Percentiles rank a stretch among this genome's conserved stretches.
These are phyloP conservation scores for Drosophila mulleri DNA, from an alignment of 2,888 invertebrate genomes.

Conservation along the genomic window DNA sequence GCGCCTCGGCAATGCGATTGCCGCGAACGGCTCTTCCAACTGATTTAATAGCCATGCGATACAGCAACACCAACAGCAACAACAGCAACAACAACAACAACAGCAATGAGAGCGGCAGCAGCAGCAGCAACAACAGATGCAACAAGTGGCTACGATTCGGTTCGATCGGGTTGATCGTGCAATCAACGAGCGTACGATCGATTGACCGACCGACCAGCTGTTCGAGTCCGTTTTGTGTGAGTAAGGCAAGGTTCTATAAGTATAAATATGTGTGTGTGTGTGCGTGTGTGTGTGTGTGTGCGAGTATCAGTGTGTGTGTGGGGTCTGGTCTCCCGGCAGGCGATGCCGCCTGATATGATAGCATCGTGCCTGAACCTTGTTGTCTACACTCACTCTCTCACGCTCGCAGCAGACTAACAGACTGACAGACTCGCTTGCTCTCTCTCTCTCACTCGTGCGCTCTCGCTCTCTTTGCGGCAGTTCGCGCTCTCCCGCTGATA, in stretches of 20 bases:
- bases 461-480: constrained; percentile 20
- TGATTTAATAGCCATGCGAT: constrained; percentile 51
- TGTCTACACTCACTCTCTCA: constrained; percentile 31
- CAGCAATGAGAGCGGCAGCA: constrained; percentile 28
- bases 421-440: constrained; percentile 11
- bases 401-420: constrained; percentile 3
- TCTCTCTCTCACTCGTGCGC: constrained; percentile 18
- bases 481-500: constrained; percentile 69
- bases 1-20: constrained; percentile 46
- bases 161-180: constrained; percentile 56
- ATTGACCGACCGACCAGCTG: constrained; percentile 65
- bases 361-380: constrained; percentile 38
- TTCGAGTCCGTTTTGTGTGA: constrained; percentile 73
- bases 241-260: constrained; percentile 60
- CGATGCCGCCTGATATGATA: constrained; percentile 57
- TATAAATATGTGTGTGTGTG: constrained; percentile 13
- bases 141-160: constrained; percentile 62
- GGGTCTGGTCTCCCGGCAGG: constrained; percentile 60
- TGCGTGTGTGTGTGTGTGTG: constrained; percentile 17
- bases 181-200: constrained; percentile 47
- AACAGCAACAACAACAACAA: constrained; percentile 1
- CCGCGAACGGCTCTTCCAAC: constrained; percentile 61
- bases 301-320: constrained; percentile 48
- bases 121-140: constrained; percentile 60
- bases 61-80: background rate